These are phyloP conservation scores for Octonoba sinensis DNA, from an alignment of 2,888 invertebrate species.

Conservation along the genomic window DNA sequence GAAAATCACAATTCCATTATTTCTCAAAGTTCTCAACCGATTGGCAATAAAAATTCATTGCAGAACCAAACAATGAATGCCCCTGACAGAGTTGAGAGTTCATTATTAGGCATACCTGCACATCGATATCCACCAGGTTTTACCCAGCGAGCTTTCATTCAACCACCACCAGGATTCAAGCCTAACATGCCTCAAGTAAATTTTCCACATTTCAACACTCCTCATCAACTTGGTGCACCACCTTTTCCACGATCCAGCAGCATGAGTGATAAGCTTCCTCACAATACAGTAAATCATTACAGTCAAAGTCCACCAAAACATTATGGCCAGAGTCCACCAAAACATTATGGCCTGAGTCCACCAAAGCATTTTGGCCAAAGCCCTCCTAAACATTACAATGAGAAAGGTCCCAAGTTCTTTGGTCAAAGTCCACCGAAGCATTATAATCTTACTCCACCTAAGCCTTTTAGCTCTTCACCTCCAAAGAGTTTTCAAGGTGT, in stretches of 20 bases:
- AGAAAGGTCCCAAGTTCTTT: not conserved
- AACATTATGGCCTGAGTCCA: too few relatives aligned
- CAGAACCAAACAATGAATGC: not conserved
- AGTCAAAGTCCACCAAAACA: too few relatives aligned
- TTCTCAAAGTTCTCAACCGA: not conserved
- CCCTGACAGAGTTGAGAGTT: constrained; percentile 1
- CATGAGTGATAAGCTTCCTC: constrained; percentile 18
- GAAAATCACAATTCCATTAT: not conserved
- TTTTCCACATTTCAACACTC: not conserved
- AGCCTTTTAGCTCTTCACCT: constrained; percentile 36
- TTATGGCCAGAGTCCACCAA: too few relatives aligned
- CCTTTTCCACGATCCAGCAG: constrained; percentile 19
- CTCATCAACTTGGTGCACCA: not conserved
- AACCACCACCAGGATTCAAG: constrained; percentile 32
- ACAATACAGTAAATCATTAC: not conserved
- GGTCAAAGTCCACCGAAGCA: constrained; percentile 27
- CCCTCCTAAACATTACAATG: too few relatives aligned
- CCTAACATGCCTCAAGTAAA: not conserved
- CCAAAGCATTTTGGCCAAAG: too few relatives aligned
- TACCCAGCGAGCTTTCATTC: not conserved
- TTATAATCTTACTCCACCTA: constrained; percentile 36
- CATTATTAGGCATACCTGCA: constrained; percentile 19
- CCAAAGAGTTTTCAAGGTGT: constrained; percentile 24
- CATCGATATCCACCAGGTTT: constrained; percentile 30
- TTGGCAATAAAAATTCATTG: not conserved